Evolutionary conservation across 2,888 invertebrate genomes (phyloP), one percentile per base, ranked within the genome.

Genomic region (Eupithecia tripunctaria): DNA sequence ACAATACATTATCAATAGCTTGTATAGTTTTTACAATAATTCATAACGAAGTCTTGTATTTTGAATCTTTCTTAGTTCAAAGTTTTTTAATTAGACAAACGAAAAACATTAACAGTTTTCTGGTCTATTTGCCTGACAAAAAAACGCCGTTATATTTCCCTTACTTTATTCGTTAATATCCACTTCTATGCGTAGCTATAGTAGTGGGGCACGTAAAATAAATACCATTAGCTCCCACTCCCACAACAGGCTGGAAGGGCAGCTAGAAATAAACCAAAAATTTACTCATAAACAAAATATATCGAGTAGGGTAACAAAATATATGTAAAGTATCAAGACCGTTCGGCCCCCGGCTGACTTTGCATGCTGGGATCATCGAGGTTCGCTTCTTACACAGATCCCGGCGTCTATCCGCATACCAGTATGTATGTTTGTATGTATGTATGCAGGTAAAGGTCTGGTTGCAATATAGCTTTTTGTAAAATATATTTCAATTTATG

Each of bases 291-390:
- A n/a, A n/a, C n/a, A 47, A n/a, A 47, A 47, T 8, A 1, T 47
- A 47, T n/a, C 2, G n/a, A n/a, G n/a, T 43, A 43, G n/a, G n/a
- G n/a, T n/a, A n/a, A n/a, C n/a, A n/a, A n/a, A 43, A 47, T n/a
- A 47, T n/a, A 60, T 15, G 18, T 60, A 29, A 60, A 89, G 85
- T 88, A 89, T 86, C 89, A 89, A 90, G 72, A 80, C 29, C 0
- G 0, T 0, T 69, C 0, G 2, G 36, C 73, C 80, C 47, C 14
- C 60, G 27, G 60, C 60, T 60, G 2, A 65, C 82, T 90, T 88
- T 86, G 86, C 86, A 88, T 87, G 84, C 88, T 81, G 79, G 76
- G 82, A 83, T 84, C 81, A 81, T 82, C 82, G 82, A 87, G 85
- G 87, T 89, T 86, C 84, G 79, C 84, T 79, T 84, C 87, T 87